Evolutionary conservation across 2,113 vertebrate genomes (phyloP).

Genomic region (Microcebus murinus): DNA sequence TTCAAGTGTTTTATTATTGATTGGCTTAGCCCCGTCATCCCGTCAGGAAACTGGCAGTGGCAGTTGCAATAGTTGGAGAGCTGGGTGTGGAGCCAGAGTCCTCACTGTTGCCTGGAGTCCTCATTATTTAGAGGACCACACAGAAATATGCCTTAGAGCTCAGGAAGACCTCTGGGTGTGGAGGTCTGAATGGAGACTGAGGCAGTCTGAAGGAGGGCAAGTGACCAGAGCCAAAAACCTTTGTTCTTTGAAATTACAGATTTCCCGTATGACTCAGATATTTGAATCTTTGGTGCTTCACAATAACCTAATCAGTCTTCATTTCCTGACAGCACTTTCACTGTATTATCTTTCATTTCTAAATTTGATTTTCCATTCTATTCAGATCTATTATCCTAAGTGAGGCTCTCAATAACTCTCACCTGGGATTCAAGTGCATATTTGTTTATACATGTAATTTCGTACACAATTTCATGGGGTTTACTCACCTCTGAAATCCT

Average conservation of each 20-base stretch:
- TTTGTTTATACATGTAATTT: background rate
- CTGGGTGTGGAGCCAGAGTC: too few relatives aligned
- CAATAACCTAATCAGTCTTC: background rate
- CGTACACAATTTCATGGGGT: background rate
- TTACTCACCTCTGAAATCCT: background rate
- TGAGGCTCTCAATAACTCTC: background rate
- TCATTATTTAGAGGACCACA: background rate
- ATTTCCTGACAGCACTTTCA: background rate
- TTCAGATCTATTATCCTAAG: background rate
- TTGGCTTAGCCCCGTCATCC: background rate
- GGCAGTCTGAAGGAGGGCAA: background rate
- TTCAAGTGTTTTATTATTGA: background rate
- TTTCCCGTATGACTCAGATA: background rate
- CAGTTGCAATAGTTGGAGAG: background rate
- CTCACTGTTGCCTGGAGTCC: too few relatives aligned
- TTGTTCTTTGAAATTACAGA: background rate
- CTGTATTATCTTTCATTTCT: background rate
- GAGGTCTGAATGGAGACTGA: background rate
- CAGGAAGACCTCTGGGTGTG: background rate
- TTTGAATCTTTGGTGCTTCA: background rate
- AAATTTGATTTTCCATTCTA: background rate
- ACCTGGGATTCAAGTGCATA: background rate
- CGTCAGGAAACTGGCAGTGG: background rate
- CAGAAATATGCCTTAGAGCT: background rate
- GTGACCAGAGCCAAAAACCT: background rate